These are phyloP conservation scores for Chaenogobius annularis DNA, from an alignment of 2,113 vertebrate genomes.

Conservation along the genomic window DNA sequence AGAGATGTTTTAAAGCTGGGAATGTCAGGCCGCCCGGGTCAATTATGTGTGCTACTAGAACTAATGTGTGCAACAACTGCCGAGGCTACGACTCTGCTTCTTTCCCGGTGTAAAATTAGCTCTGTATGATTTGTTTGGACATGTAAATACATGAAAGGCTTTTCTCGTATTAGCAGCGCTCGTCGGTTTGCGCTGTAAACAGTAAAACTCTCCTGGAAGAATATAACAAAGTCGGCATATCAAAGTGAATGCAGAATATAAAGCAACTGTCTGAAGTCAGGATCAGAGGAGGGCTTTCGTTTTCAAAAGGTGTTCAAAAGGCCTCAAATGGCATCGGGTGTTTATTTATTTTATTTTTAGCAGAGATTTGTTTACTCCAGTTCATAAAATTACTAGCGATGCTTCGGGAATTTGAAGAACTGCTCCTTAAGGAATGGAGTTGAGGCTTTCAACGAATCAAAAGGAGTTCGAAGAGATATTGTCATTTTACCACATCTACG, in stretches of 20 bases:
- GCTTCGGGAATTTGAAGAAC: not conserved
- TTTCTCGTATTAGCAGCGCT: not conserved
- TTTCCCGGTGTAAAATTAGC: not conserved
- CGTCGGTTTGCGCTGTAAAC: not conserved
- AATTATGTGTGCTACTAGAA: not conserved
- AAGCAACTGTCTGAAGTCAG: conserved; percentile 6
- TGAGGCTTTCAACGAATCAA: no score
- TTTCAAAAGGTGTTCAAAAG: conserved; percentile 12
- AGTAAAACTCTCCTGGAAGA: not conserved
- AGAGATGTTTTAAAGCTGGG: conserved; percentile 22
- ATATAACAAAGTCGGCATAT: conserved; percentile 5
- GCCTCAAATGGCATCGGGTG: not conserved
- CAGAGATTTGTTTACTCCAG: not conserved
- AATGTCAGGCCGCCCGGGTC: conserved; percentile 18
- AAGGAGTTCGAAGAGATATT: no score
- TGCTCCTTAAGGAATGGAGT: not conserved
- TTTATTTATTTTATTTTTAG: not conserved
- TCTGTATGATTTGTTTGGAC: not conserved
- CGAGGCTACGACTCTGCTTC: not conserved
- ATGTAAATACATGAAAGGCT: not conserved
- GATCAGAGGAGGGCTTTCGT: conserved; percentile 6
- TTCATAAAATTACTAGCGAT: not conserved
- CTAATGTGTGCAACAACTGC: not conserved
- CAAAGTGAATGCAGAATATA: conserved; percentile 1
- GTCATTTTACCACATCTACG: no score